Evolutionary conservation across 2,888 invertebrate genomes (phyloP), one percentile per base, ranked within the genome.

Genomic region (Nycteola revayana): DNA sequence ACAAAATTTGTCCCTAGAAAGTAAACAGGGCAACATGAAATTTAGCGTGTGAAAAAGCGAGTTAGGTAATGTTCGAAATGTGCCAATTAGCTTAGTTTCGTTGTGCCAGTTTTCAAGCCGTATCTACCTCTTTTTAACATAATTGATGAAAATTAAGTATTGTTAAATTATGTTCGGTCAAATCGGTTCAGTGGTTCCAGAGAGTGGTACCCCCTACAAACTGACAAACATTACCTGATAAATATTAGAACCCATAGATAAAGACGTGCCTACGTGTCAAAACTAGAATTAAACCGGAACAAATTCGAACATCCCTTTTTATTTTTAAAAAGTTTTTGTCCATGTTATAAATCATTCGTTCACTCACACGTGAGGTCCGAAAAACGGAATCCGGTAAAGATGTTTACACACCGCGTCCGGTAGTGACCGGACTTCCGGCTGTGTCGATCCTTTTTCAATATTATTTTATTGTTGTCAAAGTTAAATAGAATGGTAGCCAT

Each of bases 391-490:
- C 36, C 54, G 31, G 42, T 45, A 39, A 47, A 33, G 32, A 29
- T 54, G 49, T 59, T 53, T 60, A 47, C 53, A 30, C 20, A 34
- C 49, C 29, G 31, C 46, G 32, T 60, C 60, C 60, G 55, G 58
- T 32, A 26, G 18, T 28, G 37, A 27, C 32, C 52, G 30, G 42
- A 43, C 35, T 36, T 59, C 60, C 61, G 54, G 41, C 6, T 17
- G 8, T 31, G 18, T 7, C 9, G 40, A 33, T 46, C 49, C 40
- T 10, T 26, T 33, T 17, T 21, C 3, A 21, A 21, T 21, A 21
- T 25, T 38, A 32, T 33, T 34, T 22, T 42, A 35, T 47, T 40
- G 42, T 50, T 34, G 7, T 9, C 7, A 3, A 7, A 8, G 9
- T 10, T 18, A 9, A 10, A n/a, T 28, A 9, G 32, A 20, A 10